A percentile compares a stretch with the other conserved stretches of the same genome.
Evolutionary conservation across 2,797 vertebrate genomes (phyloP).

Genomic region (Ispidina picta): DNA sequence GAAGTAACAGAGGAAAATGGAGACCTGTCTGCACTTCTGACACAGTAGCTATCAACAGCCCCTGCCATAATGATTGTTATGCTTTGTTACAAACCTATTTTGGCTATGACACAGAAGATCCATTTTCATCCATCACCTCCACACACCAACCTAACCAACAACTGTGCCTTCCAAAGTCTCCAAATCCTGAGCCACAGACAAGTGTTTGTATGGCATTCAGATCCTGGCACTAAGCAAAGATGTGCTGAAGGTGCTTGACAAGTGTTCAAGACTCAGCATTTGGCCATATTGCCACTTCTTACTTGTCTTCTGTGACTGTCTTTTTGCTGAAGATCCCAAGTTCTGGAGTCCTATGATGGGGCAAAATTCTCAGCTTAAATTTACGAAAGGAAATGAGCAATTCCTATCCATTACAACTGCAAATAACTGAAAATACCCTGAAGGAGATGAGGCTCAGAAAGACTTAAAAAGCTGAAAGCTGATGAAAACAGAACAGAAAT

Average conservation of each 20-base stretch:
- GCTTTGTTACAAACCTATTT: slow-evolving; percentile 1
- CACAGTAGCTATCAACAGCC: neutral
- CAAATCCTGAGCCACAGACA: neutral
- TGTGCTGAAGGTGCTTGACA: neutral
- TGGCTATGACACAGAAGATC: neutral
- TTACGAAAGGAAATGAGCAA: neutral
- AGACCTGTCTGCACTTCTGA: neutral
- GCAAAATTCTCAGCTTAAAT: neutral
- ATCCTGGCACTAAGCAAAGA: neutral
- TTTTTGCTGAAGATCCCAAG: neutral
- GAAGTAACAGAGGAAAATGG: neutral
- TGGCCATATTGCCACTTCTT: neutral
- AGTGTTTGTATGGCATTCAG: neutral
- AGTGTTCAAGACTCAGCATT: neutral
- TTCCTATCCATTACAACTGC: slow-evolving; percentile 13
- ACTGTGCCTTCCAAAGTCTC: neutral
- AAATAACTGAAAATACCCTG: slow-evolving; percentile 20
- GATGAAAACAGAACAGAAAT: slow-evolving; percentile 28
- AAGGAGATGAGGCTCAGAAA: neutral
- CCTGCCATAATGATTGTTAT: neutral
- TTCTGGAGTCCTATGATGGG: neutral
- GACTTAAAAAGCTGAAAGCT: slow-evolving; percentile 11
- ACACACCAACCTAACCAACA: neutral
- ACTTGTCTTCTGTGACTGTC: neutral
- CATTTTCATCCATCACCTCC: neutral